A percentile compares a stretch with the other conserved stretches of the same genome.
Conservation (phyloP, 2,113 vertebrate genomes). For the Diadophis punctatus region DNA sequence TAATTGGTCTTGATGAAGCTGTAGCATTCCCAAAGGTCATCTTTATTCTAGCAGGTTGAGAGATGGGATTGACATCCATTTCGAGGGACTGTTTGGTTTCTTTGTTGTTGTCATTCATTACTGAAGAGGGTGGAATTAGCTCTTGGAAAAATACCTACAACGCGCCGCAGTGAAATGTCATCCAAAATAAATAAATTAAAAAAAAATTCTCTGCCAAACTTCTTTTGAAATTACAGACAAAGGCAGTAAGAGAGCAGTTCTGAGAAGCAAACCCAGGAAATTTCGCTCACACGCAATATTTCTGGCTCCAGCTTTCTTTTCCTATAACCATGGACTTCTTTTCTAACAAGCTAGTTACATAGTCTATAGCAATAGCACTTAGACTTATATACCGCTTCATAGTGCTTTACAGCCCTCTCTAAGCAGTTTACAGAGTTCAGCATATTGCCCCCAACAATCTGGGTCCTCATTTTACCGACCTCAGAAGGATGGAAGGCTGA, state of each 20-base stretch:
- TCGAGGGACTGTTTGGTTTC: slow-evolving; percentile 46
- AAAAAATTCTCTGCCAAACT: slow-evolving; percentile 47
- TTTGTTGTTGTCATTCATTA: slow-evolving; percentile 57
- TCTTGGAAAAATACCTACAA: slow-evolving; percentile 58
- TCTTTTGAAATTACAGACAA: slow-evolving; percentile 67
- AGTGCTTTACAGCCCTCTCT: too few species aligned
- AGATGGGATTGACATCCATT: slow-evolving; percentile 63
- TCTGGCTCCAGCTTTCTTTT: slow-evolving; percentile 33
- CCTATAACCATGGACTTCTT: slow-evolving; percentile 29
- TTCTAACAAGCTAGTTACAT: background rate
- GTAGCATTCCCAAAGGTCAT: slow-evolving; percentile 71
- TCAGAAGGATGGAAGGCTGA: too few species aligned
- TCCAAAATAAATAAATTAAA: slow-evolving; percentile 46
- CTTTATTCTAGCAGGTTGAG: slow-evolving; percentile 67
- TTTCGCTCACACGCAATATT: slow-evolving; percentile 50
- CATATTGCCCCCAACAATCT: too few species aligned
- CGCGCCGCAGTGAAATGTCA: slow-evolving; percentile 42
- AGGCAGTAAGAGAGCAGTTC: slow-evolving; percentile 61
- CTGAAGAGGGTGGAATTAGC: slow-evolving; percentile 52
- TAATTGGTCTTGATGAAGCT: slow-evolving; percentile 78
- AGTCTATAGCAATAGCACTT: too few species aligned
- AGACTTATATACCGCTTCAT: too few species aligned
- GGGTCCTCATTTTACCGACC: too few species aligned
- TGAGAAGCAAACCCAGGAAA: slow-evolving; percentile 59
- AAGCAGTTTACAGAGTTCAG: too few species aligned